Evolutionary conservation across 2,888 invertebrate species (phyloP).

Genomic region (Machimus rusticus): DNA sequence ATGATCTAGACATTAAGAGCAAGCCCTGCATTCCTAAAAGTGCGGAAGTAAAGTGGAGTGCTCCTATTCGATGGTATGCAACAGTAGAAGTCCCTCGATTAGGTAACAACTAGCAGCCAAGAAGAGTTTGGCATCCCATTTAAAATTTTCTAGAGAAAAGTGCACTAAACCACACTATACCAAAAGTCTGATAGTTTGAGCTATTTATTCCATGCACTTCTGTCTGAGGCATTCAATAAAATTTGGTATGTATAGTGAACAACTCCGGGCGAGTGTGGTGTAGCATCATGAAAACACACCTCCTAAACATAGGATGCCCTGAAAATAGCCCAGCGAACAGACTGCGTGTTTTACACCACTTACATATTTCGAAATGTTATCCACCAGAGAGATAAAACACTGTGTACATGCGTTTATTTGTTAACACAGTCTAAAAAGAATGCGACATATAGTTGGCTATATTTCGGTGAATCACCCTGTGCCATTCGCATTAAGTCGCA

Average conservation of each 20-base stretch:
- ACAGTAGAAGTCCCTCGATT: not conserved
- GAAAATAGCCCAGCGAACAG: not conserved
- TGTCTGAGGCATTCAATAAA: not conserved
- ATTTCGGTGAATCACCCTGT: not conserved
- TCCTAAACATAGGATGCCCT: not conserved
- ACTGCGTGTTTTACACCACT: constrained; percentile 2
- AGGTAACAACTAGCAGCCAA: not conserved
- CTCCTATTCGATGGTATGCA: not conserved
- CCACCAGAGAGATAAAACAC: not conserved
- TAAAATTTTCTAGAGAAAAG: not conserved
- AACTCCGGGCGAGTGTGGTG: not conserved
- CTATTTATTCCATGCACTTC: not conserved
- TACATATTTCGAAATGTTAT: not conserved
- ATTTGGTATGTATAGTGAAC: not conserved
- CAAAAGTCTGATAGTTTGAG: not conserved
- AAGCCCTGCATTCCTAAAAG: not conserved
- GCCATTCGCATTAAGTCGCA: not conserved
- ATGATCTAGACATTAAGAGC: not conserved
- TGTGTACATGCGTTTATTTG: not conserved
- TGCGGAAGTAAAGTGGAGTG: not conserved
- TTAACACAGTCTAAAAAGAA: not conserved
- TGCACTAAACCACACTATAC: not conserved
- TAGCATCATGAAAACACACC: not conserved
- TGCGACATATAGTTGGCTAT: not conserved
- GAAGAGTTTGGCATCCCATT: not conserved